phyloP scores from a whole-genome alignment of 2,888 invertebrate species.

The Lumbricus terrestris region DNA sequence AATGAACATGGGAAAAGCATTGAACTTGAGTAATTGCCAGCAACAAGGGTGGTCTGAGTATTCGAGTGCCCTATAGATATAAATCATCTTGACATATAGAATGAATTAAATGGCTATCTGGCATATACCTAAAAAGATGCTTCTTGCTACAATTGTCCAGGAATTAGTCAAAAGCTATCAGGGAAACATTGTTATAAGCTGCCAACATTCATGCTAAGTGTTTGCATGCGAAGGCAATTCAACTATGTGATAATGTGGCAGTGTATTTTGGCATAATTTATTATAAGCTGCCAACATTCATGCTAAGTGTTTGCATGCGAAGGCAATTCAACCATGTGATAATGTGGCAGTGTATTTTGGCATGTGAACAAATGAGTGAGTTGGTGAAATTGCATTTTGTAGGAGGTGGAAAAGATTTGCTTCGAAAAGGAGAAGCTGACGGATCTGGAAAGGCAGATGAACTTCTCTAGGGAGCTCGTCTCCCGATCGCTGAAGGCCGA shows the following conservation, averaged over 20 bases:
- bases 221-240: background rate
- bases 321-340: background rate
- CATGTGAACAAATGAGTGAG: background rate
- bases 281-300: background rate
- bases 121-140: background rate
- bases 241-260: no score
- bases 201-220: background rate
- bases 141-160: background rate
- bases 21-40: background rate
- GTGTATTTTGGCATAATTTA: no score
- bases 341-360: no score
- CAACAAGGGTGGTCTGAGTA: background rate
- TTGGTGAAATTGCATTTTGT: background rate
- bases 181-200: background rate
- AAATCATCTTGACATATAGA: no score
- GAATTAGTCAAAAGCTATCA: background rate
- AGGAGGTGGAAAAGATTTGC: conserved; percentile 11
- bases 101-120: background rate
- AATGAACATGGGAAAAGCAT: background rate
- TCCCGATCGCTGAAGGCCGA: background rate
- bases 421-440: conserved; percentile 19
- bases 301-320: background rate
- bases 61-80: no score
- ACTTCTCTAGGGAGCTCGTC: background rate
- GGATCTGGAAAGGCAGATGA: conserved; percentile 14